Base-by-base conservation (phyloP, 2,888 invertebrate genomes). In the Pantelozetes paolii region DNA sequence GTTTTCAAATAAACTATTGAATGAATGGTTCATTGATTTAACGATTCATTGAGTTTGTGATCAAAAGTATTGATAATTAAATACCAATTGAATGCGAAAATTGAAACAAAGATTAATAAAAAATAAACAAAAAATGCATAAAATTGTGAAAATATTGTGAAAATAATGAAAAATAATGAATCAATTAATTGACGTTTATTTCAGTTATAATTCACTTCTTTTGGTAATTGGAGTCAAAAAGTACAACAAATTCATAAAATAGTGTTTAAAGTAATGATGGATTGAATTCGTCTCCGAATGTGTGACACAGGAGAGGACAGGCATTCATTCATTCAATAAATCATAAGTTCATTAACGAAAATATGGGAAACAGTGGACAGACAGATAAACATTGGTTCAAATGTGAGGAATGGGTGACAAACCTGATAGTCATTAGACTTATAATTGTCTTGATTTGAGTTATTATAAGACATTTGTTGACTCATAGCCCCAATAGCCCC, bases 391-490 rank as follows among this genome's bases (percentile, higher is more conserved):
- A 48, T n/a, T 48, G 20, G 3, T 6, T 11, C 48, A 48, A 48
- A 5, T n/a, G 48, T 54, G 26, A 45, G 45, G 9, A 50, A 20
- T 50, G n/a, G 54, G 18, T 42, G 20, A 69, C 69, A 26, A 15
- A 69, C 69, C 69, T 69, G 69, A 69, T 69, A 40, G 9, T 69
- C 40, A 26, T 45, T 69, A 26, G 23, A 26, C 28, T 69, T 69
- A 23, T 20, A 42, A 15, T 42, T 28, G 11, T 69, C 69, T 23
- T n/a, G 23, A 67, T 0, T 69, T 26, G 69, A 26, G 45, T 45
- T 69, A 42, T 40, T 69, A 28, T 69, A 69, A 42, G 45, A 0
- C 28, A 69, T 69, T 42, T 69, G 69, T 45, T 69, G 69, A 69
- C 69, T 40, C 69, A 69, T 69, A 8, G 36, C 36, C 8, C 69